Evolutionary conservation across 2,888 invertebrate species (phyloP).

Genomic region (Ormyrus nitidulus): DNA sequence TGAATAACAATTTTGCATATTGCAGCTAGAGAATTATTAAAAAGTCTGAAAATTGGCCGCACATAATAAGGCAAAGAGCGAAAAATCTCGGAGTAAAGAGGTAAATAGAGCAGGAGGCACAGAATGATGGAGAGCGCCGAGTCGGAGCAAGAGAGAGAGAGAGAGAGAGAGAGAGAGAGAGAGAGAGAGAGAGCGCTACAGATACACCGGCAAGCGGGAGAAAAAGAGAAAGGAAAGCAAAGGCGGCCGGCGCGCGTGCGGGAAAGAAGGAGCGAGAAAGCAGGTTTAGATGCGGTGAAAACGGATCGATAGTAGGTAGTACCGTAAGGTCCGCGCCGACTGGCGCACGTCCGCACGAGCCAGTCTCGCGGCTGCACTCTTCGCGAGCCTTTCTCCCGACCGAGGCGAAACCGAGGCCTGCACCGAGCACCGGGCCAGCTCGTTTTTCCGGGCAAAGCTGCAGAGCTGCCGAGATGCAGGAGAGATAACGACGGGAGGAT

Average conservation of each 20-base stretch:
- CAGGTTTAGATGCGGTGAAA: conserved; percentile 65
- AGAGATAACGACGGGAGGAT: too few relatives aligned
- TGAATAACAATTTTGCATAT: too few relatives aligned
- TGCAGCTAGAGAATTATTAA: too few relatives aligned
- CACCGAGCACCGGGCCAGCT: too few relatives aligned
- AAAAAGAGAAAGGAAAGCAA: conserved; percentile 56
- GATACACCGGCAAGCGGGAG: conserved; percentile 38
- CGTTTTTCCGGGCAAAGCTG: too few relatives aligned
- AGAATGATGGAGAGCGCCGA: neutral
- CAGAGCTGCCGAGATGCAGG: too few relatives aligned
- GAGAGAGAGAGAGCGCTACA: neutral
- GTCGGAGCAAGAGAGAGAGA: neutral
- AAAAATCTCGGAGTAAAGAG: neutral
- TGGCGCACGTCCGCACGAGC: conserved; percentile 38
- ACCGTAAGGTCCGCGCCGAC: conserved; percentile 32
- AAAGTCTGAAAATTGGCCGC: too few relatives aligned
- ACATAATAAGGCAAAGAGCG: neutral
- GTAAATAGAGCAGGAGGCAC: too few relatives aligned
- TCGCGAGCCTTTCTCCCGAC: too few relatives aligned
- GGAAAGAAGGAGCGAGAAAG: conserved; percentile 55
- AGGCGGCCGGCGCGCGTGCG: neutral
- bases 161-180: neutral
- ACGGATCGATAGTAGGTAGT: conserved; percentile 69
- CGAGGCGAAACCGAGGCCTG: too few relatives aligned
- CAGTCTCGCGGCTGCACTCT: neutral